phyloP scores from a whole-genome alignment of 2,888 invertebrate species.

The Phaonia tiefii region DNA sequence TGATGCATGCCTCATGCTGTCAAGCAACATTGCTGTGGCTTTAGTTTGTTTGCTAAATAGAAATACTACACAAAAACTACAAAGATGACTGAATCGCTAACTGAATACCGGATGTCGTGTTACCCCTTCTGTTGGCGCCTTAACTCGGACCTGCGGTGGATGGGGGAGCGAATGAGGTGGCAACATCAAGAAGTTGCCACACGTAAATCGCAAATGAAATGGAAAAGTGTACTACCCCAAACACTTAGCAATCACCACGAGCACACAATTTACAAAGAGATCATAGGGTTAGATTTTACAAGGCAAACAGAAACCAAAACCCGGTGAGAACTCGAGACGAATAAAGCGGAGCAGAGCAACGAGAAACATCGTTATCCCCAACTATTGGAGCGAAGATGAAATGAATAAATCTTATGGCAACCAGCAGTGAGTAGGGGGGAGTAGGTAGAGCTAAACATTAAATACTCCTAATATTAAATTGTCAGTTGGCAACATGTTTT shows the following conservation, averaged over 20 bases:
- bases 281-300: slow-evolving; percentile 14
- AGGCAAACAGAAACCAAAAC: neutral
- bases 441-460: slow-evolving; percentile 9
- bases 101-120: slow-evolving; percentile 18
- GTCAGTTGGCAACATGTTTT: slow-evolving; percentile 49
- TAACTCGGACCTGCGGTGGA: no score
- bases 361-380: neutral
- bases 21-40: slow-evolving; percentile 41
- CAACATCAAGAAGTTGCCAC: slow-evolving; percentile 46
- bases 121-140: neutral
- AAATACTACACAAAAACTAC: slow-evolving; percentile 30
- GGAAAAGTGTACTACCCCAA: slow-evolving; percentile 41
- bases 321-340: no score
- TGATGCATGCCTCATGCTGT: slow-evolving; percentile 35
- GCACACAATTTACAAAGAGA: slow-evolving; percentile 1
- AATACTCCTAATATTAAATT: slow-evolving; percentile 38
- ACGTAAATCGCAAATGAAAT: slow-evolving; percentile 58
- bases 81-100: slow-evolving; percentile 33
- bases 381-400: neutral
- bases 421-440: neutral
- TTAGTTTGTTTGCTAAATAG: slow-evolving; percentile 41
- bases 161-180: neutral
- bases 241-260: slow-evolving; percentile 22
- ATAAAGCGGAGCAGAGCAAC: no score
- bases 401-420: slow-evolving; percentile 22